Percentiles rank a stretch among this genome's conserved stretches.
These are phyloP conservation scores for Xyrichtys novacula DNA, from an alignment of 2,797 vertebrate genomes.

Conservation along the genomic window DNA sequence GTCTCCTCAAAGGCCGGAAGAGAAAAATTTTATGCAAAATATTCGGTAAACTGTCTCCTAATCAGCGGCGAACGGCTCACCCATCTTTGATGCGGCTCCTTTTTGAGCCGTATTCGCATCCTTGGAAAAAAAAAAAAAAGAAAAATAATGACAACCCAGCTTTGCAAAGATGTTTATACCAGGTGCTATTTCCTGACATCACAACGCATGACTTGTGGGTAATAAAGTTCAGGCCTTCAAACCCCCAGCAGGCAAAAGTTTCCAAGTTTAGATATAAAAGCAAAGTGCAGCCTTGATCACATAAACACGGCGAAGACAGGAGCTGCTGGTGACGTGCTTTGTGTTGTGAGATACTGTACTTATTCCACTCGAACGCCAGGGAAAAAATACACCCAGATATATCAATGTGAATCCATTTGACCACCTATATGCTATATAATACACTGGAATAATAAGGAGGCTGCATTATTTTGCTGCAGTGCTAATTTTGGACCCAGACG, in stretches of 20 bases:
- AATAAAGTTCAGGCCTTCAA: constrained; percentile 47
- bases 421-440: not conserved
- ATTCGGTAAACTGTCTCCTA: constrained; percentile 30
- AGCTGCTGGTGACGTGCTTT: constrained; percentile 16
- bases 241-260: constrained; percentile 11
- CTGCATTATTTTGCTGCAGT: not conserved
- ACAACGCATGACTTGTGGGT: constrained; percentile 39
- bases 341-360: not conserved
- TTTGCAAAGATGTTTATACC: constrained; percentile 14
- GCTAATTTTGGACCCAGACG: not conserved
- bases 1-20: constrained; percentile 14
- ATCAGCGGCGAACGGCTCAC: constrained; percentile 25
- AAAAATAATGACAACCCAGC: constrained; percentile 21
- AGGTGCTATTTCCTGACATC: constrained; percentile 38
- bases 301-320: constrained; percentile 21
- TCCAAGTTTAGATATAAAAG: constrained; percentile 27
- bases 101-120: constrained; percentile 31
- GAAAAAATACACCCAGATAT: not conserved
- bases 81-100: constrained; percentile 34
- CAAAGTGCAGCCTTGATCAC: constrained; percentile 25
- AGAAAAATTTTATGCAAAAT: constrained; percentile 31
- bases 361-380: not conserved
- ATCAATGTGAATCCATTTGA: not conserved
- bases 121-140: not conserved
- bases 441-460: not conserved